Conservation (phyloP, 1,140 invertebrate genomes). For the Drosophila bipectinata region DNA sequence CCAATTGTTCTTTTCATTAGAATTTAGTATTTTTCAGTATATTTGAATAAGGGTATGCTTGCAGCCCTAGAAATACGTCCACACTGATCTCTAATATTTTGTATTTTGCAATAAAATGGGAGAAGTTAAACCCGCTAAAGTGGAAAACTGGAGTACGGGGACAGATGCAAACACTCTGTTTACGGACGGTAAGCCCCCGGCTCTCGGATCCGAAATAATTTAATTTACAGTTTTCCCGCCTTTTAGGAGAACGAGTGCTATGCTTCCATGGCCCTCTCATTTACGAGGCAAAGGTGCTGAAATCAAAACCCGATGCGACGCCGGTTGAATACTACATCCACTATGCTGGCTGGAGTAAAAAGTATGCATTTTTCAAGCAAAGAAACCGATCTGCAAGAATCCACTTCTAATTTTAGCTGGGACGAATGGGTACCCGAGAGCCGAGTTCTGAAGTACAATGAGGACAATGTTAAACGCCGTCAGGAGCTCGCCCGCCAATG, state of each 20-base stretch:
- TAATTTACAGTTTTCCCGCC: constrained; percentile 6
- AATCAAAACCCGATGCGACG: constrained; percentile 91
- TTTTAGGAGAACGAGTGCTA: constrained; percentile 95
- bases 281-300: constrained; percentile 98
- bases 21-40: background rate
- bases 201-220: background rate
- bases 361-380: constrained; percentile 87
- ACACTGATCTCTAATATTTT: constrained; percentile 39
- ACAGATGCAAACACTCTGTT: constrained; percentile 84
- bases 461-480: constrained; percentile 94
- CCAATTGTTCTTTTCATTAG: too few species aligned
- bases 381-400: constrained; percentile 6
- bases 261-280: constrained; percentile 97
- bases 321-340: constrained; percentile 96
- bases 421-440: constrained; percentile 99
- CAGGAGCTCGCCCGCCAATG: constrained; percentile 89
- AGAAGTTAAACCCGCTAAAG: constrained; percentile 68
- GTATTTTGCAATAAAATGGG: constrained; percentile 58
- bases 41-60: constrained; percentile 13
- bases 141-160: constrained; percentile 46
- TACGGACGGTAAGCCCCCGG: constrained; percentile 85
- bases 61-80: background rate
- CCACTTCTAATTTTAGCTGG: constrained; percentile 89
- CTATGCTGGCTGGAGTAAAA: constrained; percentile 99
- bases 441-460: constrained; percentile 96